Conservation (phyloP, 2,888 invertebrate genomes). For the Pharmacophagus antenor region DNA sequence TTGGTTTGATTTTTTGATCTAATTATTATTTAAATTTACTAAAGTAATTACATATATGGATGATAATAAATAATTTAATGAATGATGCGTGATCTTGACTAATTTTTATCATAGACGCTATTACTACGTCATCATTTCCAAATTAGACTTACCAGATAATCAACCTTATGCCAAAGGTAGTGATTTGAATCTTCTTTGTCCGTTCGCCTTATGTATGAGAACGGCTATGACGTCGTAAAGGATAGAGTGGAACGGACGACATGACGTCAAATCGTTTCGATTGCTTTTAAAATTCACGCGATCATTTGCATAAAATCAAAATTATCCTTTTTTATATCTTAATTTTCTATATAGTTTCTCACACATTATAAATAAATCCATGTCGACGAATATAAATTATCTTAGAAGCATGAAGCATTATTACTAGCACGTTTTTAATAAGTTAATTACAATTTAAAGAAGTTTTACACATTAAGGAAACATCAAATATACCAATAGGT, state of each 20-base stretch:
- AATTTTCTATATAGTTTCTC: not conserved
- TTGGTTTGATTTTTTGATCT: too few species aligned
- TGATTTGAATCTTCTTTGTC: slow-evolving; percentile 1
- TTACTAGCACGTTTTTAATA: too few species aligned
- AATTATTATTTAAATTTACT: not conserved
- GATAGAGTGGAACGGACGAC: slow-evolving; percentile 25
- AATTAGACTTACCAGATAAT: slow-evolving; percentile 4
- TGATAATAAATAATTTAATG: not conserved
- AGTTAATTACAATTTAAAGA: too few species aligned
- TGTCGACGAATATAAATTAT: too few species aligned
- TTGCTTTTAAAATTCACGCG: not conserved
- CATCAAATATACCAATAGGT: too few species aligned
- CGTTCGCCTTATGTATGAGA: slow-evolving; percentile 1
- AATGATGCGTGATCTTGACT: slow-evolving; percentile 1
- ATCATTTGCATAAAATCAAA: not conserved
- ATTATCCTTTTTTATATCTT: not conserved
- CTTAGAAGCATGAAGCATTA: too few species aligned
- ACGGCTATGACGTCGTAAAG: slow-evolving; percentile 27
- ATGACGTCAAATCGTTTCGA: slow-evolving; percentile 29
- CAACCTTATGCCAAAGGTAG: not conserved
- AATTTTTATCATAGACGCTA: slow-evolving; percentile 3
- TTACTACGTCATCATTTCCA: slow-evolving; percentile 5
- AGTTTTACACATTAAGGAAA: too few species aligned
- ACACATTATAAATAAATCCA: too few species aligned
- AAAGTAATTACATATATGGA: not conserved